These are phyloP conservation scores for Saxidomus purpurata DNA, from an alignment of 1,140 invertebrate species.

Conservation along the genomic window DNA sequence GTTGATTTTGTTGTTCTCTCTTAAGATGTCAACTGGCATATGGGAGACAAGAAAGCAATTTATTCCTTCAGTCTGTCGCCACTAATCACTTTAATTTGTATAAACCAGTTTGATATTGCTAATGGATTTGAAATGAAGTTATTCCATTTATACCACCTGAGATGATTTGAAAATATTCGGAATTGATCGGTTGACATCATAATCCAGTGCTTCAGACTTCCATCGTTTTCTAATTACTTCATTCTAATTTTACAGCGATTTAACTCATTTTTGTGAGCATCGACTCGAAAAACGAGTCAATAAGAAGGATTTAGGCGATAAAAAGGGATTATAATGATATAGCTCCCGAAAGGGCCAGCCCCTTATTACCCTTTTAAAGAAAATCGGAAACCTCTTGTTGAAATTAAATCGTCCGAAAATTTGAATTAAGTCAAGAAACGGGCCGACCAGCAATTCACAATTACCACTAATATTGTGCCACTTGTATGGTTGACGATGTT, in stretches of 20 bases:
- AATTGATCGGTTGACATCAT: background rate
- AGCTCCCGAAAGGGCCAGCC: constrained; percentile 47
- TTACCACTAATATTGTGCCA: background rate
- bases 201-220: background rate
- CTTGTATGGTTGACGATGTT: constrained; percentile 14
- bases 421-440: constrained; percentile 65
- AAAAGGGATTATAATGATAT: constrained; percentile 55
- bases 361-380: constrained; percentile 24
- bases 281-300: constrained; percentile 56
- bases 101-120: no score
- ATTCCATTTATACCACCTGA: background rate
- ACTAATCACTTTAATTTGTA: no score
- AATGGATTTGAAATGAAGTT: background rate
- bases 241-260: constrained; percentile 66
- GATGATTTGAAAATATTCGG: background rate
- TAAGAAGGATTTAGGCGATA: constrained; percentile 66
- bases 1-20: no score
- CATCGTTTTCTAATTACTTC: constrained; percentile 52
- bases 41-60: no score
- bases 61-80: no score
- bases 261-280: constrained; percentile 57
- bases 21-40: no score
- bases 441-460: constrained; percentile 15
- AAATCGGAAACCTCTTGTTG: constrained; percentile 54
- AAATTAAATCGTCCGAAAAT: constrained; percentile 63